Conservation (phyloP, 64 coral and sea anemone species). For the Astreopora myriophthalma region DNA sequence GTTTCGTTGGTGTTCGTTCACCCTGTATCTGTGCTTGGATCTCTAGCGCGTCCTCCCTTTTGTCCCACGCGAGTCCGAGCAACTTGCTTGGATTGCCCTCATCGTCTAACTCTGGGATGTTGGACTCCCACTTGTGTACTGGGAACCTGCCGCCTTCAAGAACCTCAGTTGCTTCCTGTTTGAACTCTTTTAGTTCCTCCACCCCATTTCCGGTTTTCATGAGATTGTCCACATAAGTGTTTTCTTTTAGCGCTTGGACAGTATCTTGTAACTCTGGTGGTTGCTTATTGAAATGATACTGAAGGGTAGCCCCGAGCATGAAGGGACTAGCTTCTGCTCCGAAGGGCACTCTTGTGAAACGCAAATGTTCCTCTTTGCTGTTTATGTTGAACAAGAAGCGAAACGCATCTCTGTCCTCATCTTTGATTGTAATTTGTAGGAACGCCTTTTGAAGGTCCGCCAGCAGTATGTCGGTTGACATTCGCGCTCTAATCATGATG, state of each 20-base stretch:
- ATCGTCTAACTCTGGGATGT: background rate
- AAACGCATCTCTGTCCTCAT: slow-evolving; percentile 27
- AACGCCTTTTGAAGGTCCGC: slow-evolving; percentile 14
- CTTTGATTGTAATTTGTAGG: background rate
- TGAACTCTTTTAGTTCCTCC: background rate
- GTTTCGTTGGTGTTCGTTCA: no score
- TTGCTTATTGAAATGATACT: slow-evolving; percentile 12
- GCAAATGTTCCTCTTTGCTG: slow-evolving; percentile 13
- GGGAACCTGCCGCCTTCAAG: slow-evolving; percentile 3
- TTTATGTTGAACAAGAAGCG: slow-evolving; percentile 37
- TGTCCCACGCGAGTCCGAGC: no score
- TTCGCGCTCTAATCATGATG: slow-evolving; percentile 6
- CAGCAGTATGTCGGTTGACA: background rate
- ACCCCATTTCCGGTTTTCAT: background rate
- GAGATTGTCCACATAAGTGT: slow-evolving; percentile 36
- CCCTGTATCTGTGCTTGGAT: no score
- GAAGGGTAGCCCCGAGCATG: slow-evolving; percentile 4
- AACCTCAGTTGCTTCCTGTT: background rate
- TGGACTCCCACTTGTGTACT: slow-evolving; percentile 3
- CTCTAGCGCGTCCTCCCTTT: no score
- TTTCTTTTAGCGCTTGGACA: background rate
- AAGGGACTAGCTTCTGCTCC: background rate
- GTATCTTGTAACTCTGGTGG: background rate
- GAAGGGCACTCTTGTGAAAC: slow-evolving; percentile 29
- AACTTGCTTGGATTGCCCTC: no score